Evolutionary conservation across 2,113 vertebrate species (phyloP), one percentile per base, ranked within the genome.

Genomic region (Toxotes chatareus): DNA sequence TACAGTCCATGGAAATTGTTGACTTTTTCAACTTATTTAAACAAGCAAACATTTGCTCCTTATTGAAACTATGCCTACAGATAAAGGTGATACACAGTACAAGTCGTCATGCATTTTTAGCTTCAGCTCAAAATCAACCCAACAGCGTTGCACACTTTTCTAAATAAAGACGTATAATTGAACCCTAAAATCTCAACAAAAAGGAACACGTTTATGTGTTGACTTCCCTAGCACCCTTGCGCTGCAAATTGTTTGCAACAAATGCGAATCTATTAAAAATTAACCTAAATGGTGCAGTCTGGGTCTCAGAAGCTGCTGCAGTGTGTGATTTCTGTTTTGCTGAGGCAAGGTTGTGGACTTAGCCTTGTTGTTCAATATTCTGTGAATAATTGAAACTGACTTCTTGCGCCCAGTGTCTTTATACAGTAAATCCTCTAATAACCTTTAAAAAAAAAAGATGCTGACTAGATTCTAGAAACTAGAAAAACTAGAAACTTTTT

Each of bases 301-400:
- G 76, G 59, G 4, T 83, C 72, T 90, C 68, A 55, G 76, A 92
- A 91, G 89, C 84, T 92, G 92, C 93, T 92, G 90, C 86, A 56
- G 82, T 34, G 42, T 87, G 91, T 76, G 46, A 27, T 87, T 94
- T 90, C 81, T 76, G 71, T 92, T 93, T 75, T 91, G 91, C 93
- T 93, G 93, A 93, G 88, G 77, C 42, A 4, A 91, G 88, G 76
- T 86, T 89, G 79, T 89, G 79, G 91, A 86, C 69, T 91, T 81
- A 80, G 83, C 74, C 86, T 86, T 88, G 85, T 88, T 93, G 88
- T 93, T 93, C 90, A 92, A 89, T 93, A 94, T 86, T 80, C 78
- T 89, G 83, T 93, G 88, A 94, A 94, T 94, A 94, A 95, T 90
- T 91, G 72, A 94, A 94, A 88, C 70, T 70, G 81, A 86, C 81